Percentiles rank a stretch among this genome's conserved stretches.
Conservation (phyloP, 1,140 invertebrate genomes). For the Drosophila sechellia region DNA sequence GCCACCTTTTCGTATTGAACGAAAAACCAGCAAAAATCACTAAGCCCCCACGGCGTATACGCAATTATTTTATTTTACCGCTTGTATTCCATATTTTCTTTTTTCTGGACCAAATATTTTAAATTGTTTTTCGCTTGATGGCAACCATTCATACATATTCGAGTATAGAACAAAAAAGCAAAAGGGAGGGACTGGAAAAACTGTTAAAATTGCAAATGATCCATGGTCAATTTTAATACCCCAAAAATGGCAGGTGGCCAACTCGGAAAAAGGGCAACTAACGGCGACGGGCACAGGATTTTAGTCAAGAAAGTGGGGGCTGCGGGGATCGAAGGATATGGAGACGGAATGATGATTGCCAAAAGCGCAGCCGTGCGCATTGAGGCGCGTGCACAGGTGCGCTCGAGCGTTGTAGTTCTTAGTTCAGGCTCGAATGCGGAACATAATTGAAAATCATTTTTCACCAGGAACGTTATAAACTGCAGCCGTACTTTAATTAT, state of each 20-base stretch:
- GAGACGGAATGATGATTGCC: conserved; percentile 20
- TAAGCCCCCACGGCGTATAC: conserved; percentile 38
- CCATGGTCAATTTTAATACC: conserved; percentile 61
- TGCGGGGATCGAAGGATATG: background rate
- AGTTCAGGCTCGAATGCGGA: conserved; percentile 34
- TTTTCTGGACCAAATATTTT: conserved; percentile 27
- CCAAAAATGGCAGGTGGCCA: conserved; percentile 59
- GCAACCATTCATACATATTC: conserved; percentile 64
- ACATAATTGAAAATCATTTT: conserved; percentile 75
- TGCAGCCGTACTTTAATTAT: conserved; percentile 37
- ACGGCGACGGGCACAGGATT: background rate
- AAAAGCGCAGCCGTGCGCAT: conserved; percentile 78
- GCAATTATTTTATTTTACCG: conserved; percentile 38
- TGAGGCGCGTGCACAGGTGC: conserved; percentile 75
- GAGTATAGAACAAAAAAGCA: conserved; percentile 20
- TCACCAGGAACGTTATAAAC: conserved; percentile 33
- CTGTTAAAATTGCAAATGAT: conserved; percentile 67
- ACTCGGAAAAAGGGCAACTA: conserved; percentile 12
- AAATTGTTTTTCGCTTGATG: conserved; percentile 58
- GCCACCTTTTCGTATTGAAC: background rate
- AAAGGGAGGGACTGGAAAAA: conserved; percentile 22
- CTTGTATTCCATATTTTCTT: conserved; percentile 4
- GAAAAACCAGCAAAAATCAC: background rate
- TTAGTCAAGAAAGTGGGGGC: background rate
- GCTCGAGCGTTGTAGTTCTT: conserved; percentile 50